Evolutionary conservation across 2,888 invertebrate genomes (phyloP).

Genomic region (Apomyelois bistriatella): DNA sequence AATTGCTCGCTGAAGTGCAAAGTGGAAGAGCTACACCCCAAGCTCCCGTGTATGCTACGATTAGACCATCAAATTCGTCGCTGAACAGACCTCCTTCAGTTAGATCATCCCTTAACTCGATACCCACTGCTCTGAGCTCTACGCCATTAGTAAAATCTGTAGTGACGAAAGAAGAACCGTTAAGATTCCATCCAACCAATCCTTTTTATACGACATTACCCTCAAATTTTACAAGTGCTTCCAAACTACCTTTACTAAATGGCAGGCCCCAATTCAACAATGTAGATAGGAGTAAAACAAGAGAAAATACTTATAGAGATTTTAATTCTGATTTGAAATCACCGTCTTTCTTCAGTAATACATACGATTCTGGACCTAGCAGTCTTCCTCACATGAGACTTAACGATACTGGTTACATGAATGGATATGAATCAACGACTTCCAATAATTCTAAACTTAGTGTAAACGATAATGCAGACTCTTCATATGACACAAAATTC

Average conservation of each 20-base stretch:
- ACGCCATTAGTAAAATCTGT: conserved; percentile 57
- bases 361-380: conserved; percentile 43
- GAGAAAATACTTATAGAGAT: conserved; percentile 42
- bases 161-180: conserved; percentile 47
- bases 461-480: conserved; percentile 38
- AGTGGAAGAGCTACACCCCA: conserved; percentile 57
- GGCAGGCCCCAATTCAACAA: conserved; percentile 50
- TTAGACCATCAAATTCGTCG: conserved; percentile 54
- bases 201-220: conserved; percentile 74
- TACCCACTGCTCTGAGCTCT: conserved; percentile 54
- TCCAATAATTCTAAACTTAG: conserved; percentile 27
- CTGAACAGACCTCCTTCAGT: conserved; percentile 46
- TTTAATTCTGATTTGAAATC: conserved; percentile 49
- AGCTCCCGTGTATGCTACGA: conserved; percentile 69
- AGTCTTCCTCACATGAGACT: conserved; percentile 46
- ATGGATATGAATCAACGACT: conserved; percentile 37
- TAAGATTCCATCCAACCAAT: conserved; percentile 69
- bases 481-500: conserved; percentile 34
- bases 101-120: conserved; percentile 51
- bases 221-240: conserved; percentile 61
- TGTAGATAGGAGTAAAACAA: conserved; percentile 63
- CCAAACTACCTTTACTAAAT: conserved; percentile 68
- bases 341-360: conserved; percentile 45
- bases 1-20: conserved; percentile 58
- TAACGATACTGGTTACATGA: conserved; percentile 36